Evolutionary conservation across 2,797 vertebrate species (phyloP), one percentile per base, ranked within the genome.

Genomic region (Borostomias antarcticus): DNA sequence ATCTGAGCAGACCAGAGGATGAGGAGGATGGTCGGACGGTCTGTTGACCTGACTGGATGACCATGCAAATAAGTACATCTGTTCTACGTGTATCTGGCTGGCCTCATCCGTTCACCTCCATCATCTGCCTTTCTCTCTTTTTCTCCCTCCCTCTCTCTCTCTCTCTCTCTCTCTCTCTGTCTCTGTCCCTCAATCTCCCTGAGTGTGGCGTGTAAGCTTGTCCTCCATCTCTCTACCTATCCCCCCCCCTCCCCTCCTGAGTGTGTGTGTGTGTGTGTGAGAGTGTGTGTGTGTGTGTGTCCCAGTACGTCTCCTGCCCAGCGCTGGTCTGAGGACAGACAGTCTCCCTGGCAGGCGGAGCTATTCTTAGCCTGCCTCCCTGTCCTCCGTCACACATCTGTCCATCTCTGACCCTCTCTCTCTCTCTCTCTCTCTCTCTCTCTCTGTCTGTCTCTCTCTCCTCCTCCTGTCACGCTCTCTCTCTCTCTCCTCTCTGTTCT

Each of bases 331-430:
- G 53, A 32, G 33, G 30, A 33, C 30, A 21, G 7, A n/a, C n/a
- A 1, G 26, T 53, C 10, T 53, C 51, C 48, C 47, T 51, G 72
- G 47, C 58, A 63, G 25, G 58, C 47, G 45, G 29, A 60, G 75
- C 83, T 89, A 85, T 84, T 91, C 69, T 83, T 85, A 85, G 80
- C 63, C 57, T n/a, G n/a, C n/a, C n/a, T 15, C 40, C 30, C 23
- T 56, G 37, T 52, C 19, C 63, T 60, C 37, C 59, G 52, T 19
- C 74, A 57, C 66, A 64, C 72, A 54, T 58, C 68, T 28, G 4
- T 50, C 13, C n/a, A 1, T 21, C n/a, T 32, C 2, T 48, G 60
- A 26, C 74, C 64, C 60, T 71, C 58, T 58, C 26, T 10, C 30
- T 68, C 66, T 32, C 21, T 67, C 56, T 35, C n/a, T n/a, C n/a